These are phyloP conservation scores for Cotesia typhae DNA, from an alignment of 1,140 invertebrate genomes.

Conservation along the genomic window DNA sequence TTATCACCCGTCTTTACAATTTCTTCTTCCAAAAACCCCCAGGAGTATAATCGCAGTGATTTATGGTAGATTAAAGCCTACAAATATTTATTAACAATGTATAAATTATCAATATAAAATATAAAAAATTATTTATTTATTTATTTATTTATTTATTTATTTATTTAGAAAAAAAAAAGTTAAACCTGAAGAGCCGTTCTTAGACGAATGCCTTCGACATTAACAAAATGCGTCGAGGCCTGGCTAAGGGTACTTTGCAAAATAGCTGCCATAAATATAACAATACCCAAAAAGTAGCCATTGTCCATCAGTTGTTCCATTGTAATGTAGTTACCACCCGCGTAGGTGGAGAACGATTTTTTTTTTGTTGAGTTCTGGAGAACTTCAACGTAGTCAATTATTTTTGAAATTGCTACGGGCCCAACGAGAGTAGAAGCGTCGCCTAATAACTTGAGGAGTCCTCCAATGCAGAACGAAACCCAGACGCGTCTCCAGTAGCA, in stretches of 20 bases:
- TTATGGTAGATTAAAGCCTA: constrained; percentile 76
- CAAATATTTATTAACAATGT: constrained; percentile 20
- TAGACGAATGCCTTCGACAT: constrained; percentile 81
- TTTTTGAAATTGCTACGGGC: constrained; percentile 78
- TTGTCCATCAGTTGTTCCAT: constrained; percentile 74
- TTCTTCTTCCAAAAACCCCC: constrained; percentile 51
- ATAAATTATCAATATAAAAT: constrained; percentile 19
- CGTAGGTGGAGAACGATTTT: too few species aligned
- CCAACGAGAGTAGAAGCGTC: constrained; percentile 80
- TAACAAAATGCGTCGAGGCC: constrained; percentile 82
- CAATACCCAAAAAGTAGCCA: constrained; percentile 79
- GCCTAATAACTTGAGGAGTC: constrained; percentile 79
- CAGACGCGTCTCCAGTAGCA: constrained; percentile 77
- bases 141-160: constrained; percentile 11
- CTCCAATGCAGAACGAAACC: constrained; percentile 76
- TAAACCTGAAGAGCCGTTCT: constrained; percentile 80
- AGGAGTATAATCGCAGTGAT: constrained; percentile 54
- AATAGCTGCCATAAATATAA: constrained; percentile 77
- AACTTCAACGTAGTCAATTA: constrained; percentile 73
- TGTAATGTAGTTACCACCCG: constrained; percentile 38
- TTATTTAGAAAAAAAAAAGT: constrained; percentile 13
- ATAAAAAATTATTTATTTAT: constrained; percentile 15
- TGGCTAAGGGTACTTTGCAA: constrained; percentile 85
- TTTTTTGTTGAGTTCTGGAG: constrained; percentile 42
- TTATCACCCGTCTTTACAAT: constrained; percentile 61